Evolutionary conservation across 2,888 invertebrate genomes (phyloP).

Genomic region (Pollenia amentaria): DNA sequence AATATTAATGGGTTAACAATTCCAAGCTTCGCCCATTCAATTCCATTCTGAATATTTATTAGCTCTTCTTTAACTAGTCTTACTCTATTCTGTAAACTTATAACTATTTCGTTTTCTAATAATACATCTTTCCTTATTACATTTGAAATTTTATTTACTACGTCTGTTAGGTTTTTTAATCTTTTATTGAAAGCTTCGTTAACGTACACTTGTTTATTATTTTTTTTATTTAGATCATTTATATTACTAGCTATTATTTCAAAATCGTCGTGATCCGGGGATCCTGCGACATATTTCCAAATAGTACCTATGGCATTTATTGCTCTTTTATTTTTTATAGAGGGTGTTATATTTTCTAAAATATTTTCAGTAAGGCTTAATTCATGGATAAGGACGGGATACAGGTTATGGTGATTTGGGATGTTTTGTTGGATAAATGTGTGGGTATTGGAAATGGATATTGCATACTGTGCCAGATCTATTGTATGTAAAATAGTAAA

Average conservation of each 20-base stretch:
- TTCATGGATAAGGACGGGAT: too few relatives aligned
- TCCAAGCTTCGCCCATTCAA: slow-evolving; percentile 35
- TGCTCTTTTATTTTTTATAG: slow-evolving; percentile 38
- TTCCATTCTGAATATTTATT: slow-evolving; percentile 36
- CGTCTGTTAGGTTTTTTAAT: slow-evolving; percentile 44
- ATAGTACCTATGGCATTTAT: slow-evolving; percentile 42
- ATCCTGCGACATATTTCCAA: slow-evolving; percentile 49
- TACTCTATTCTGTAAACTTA: slow-evolving; percentile 57
- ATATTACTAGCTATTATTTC: slow-evolving; percentile 40
- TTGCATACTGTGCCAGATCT: too few relatives aligned
- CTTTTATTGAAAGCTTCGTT: slow-evolving; percentile 52
- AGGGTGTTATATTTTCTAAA: slow-evolving; percentile 43
- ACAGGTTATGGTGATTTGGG: too few relatives aligned
- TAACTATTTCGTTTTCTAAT: slow-evolving; percentile 52
- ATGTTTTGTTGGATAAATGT: too few relatives aligned
- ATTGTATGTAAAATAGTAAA: too few relatives aligned
- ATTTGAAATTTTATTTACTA: slow-evolving; percentile 10
- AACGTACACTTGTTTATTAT: slow-evolving; percentile 50
- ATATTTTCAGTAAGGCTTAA: slow-evolving; percentile 22
- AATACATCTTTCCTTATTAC: slow-evolving; percentile 36
- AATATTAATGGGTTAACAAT: slow-evolving; percentile 16
- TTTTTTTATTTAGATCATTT: slow-evolving; percentile 48
- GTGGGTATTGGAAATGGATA: too few relatives aligned
- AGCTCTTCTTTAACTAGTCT: slow-evolving; percentile 46
- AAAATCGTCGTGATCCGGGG: slow-evolving; percentile 35